These are phyloP conservation scores for Elysia chlorotica DNA, from an alignment of 1,140 invertebrate genomes.

Conservation along the genomic window DNA sequence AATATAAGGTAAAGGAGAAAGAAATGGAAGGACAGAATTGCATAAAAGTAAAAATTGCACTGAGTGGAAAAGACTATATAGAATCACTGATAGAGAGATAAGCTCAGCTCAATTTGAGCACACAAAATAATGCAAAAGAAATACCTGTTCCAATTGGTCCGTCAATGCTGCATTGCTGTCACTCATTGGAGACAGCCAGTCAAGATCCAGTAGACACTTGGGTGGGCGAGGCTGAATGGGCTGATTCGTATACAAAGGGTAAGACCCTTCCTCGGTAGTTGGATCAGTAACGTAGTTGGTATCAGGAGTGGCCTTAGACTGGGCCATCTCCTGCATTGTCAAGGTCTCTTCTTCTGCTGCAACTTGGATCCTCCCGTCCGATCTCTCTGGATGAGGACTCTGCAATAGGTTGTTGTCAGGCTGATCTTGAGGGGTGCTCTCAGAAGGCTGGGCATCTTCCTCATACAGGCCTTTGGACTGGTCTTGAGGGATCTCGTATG, in stretches of 20 bases:
- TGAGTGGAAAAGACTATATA: neutral
- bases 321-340: no score
- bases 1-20: neutral
- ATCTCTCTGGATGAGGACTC: no score
- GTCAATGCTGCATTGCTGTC: neutral
- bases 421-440: no score
- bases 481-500: no score
- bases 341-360: no score
- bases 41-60: neutral
- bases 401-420: no score
- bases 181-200: slow-evolving; percentile 12
- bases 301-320: no score
- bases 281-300: no score
- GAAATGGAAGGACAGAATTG: neutral
- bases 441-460: no score
- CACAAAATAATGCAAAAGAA: neutral
- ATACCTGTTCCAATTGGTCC: slow-evolving; percentile 13
- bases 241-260: slow-evolving; percentile 15
- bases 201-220: neutral
- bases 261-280: neutral
- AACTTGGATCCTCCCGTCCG: no score
- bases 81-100: neutral
- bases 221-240: slow-evolving; percentile 3
- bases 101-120: neutral
- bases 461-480: no score